Evolutionary conservation across 2,797 vertebrate genomes (phyloP), one percentile per base, ranked within the genome.

Genomic region (Anisognathus igniventris): DNA sequence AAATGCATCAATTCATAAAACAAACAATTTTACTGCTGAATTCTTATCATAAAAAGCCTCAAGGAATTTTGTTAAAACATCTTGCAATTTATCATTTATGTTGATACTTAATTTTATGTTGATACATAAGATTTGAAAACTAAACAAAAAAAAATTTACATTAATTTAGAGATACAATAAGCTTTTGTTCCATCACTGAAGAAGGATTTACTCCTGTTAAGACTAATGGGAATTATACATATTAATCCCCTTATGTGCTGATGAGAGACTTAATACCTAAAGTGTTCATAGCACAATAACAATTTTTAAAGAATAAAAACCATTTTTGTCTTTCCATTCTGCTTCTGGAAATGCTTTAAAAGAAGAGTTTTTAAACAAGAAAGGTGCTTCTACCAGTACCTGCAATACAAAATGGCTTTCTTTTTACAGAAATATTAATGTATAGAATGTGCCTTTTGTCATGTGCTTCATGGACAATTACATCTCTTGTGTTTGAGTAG

Each of bases 191-290:
- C 37, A 90, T 71, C 60, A 50, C 10, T 70, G 51, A 88, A 35
- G 53, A 86, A 35, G 53, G 64, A 94, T 95, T 95, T 96, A 81
- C 12, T 94, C 28, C n/a, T 83, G 50, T 92, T 90, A 95, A 94
- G 45, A 74, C 33, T 76, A 93, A 95, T 50, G 53, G 51, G 86
- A 90, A 93, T 92, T 95, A 96, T 39, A 57, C 27, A 42, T 66
- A 87, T 70, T 84, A 95, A 95, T 92, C 80, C 47, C 66, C 58
- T 94, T 87, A 72, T 20, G 37, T 67, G 47, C 57, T 81, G 74
- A 89, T 90, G 67, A 88, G 72, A 90, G 80, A 86, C 53, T 93
- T 84, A 89, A 80, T 58, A 86, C 14, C 23, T 78, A 35, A 68
- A 54, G 15, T 64, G 71, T 54, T 92, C 24, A 71, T 22, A 86